These are phyloP conservation scores for Cephus spinipes DNA, from an alignment of 2,888 invertebrate species.

Conservation along the genomic window DNA sequence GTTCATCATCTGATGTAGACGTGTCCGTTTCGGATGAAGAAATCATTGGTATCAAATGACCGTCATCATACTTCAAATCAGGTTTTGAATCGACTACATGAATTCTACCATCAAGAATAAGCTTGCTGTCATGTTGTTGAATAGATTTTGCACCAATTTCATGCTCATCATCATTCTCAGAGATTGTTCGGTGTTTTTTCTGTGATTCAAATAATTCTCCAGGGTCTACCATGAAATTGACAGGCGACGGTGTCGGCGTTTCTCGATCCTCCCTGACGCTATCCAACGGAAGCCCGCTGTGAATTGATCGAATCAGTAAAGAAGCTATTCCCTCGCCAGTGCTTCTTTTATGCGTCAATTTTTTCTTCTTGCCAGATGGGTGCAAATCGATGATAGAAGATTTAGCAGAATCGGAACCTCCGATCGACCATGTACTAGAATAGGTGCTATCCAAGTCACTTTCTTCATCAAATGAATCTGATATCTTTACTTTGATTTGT, in stretches of 20 bases:
- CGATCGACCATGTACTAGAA: conserved; percentile 47
- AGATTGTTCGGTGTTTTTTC: conserved; percentile 5
- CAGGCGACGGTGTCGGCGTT: conserved; percentile 48
- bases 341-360: conserved; percentile 56
- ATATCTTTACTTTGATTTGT: conserved; percentile 71
- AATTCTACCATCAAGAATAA: background rate
- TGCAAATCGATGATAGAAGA: conserved; percentile 44
- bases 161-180: conserved; percentile 25
- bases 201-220: background rate
- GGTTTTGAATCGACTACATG: conserved; percentile 1
- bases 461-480: conserved; percentile 70
- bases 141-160: background rate
- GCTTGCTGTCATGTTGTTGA: conserved; percentile 1
- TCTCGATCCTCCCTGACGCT: conserved; percentile 57
- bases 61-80: conserved; percentile 32
- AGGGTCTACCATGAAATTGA: conserved; percentile 41
- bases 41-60: conserved; percentile 49
- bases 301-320: conserved; percentile 74
- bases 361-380: conserved; percentile 41
- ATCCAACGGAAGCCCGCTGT: conserved; percentile 50
- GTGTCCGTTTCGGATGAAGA: conserved; percentile 59
- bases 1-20: conserved; percentile 49
- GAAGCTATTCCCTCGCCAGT: conserved; percentile 76
- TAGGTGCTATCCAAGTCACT: conserved; percentile 60
- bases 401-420: conserved; percentile 43